phyloP scores from a whole-genome alignment of 2,888 invertebrate species.

The Cyrtodaria siliqua region DNA sequence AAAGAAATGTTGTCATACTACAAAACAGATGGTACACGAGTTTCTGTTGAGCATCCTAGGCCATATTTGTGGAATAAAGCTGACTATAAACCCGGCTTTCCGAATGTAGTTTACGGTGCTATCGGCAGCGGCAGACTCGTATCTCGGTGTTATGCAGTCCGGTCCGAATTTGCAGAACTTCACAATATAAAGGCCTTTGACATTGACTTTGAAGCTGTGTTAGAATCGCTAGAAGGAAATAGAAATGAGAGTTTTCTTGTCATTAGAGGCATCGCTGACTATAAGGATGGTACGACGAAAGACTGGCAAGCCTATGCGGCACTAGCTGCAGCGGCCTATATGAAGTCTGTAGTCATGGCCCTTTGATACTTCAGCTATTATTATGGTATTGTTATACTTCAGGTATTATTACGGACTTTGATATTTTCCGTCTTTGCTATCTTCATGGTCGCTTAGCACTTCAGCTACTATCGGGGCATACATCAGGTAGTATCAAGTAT shows the following conservation, averaged over 20 bases:
- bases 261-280: conserved; percentile 95
- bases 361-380: no score
- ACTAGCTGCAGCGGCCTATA: conserved; percentile 95
- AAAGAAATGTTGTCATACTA: conserved; percentile 75
- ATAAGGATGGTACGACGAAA: conserved; percentile 96
- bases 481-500: no score
- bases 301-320: conserved; percentile 99
- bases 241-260: conserved; percentile 89
- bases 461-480: no score
- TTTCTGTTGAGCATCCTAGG: conserved; percentile 64
- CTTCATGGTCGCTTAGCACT: no score
- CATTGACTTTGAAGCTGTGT: conserved; percentile 97
- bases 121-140: conserved; percentile 94
- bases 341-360: conserved; percentile 90
- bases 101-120: conserved; percentile 91
- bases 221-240: conserved; percentile 90
- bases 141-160: conserved; percentile 92
- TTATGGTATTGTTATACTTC: no score
- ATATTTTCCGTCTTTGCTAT: no score
- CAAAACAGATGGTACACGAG: conserved; percentile 69
- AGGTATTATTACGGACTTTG: no score
- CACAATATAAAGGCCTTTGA: conserved; percentile 96
- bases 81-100: conserved; percentile 65
- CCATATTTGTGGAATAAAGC: conserved; percentile 75
- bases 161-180: conserved; percentile 94